Percentiles rank a stretch among this genome's conserved stretches.
Conservation (phyloP, 2,888 invertebrate genomes). For the Thyatira batis region DNA sequence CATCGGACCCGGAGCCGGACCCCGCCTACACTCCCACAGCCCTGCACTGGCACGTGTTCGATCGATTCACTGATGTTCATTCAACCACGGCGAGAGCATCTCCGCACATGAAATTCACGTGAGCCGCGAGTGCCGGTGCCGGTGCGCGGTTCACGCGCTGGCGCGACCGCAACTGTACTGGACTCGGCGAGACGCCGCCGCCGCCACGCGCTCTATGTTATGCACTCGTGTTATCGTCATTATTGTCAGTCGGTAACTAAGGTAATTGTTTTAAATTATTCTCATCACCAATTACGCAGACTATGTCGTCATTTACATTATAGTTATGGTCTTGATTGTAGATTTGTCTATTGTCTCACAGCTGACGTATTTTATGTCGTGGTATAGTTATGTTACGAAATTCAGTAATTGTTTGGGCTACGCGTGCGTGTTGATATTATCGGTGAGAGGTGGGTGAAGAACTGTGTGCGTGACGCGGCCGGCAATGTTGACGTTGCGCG, state of each 20-base stretch:
- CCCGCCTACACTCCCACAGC: slow-evolving; percentile 45
- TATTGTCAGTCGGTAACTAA: slow-evolving; percentile 59
- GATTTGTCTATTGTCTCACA: slow-evolving; percentile 4
- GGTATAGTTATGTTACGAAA: slow-evolving; percentile 19
- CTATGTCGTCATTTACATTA: not conserved
- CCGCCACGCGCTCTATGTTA: slow-evolving; percentile 53
- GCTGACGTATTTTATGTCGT: not conserved
- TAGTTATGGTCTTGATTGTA: not conserved
- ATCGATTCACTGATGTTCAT: slow-evolving; percentile 33
- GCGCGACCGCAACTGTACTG: slow-evolving; percentile 65
- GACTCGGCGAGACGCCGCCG: slow-evolving; percentile 47
- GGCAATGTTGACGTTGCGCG: slow-evolving; percentile 76
- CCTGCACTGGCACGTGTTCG: slow-evolving; percentile 35
- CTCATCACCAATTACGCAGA: slow-evolving; percentile 2
- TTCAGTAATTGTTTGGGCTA: slow-evolving; percentile 35
- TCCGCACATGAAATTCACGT: slow-evolving; percentile 50
- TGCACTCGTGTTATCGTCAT: slow-evolving; percentile 68
- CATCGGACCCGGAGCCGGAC: slow-evolving; percentile 65
- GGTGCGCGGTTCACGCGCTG: slow-evolving; percentile 63
- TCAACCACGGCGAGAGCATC: slow-evolving; percentile 27
- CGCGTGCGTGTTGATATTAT: slow-evolving; percentile 62
- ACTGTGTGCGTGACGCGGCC: slow-evolving; percentile 63
- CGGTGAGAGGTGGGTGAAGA: slow-evolving; percentile 54
- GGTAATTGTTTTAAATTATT: slow-evolving; percentile 33
- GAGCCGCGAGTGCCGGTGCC: slow-evolving; percentile 38